Percentiles rank a stretch among this genome's conserved stretches.
Conservation (phyloP, 2,888 invertebrate species). For the Rhamnusium bicolor region DNA sequence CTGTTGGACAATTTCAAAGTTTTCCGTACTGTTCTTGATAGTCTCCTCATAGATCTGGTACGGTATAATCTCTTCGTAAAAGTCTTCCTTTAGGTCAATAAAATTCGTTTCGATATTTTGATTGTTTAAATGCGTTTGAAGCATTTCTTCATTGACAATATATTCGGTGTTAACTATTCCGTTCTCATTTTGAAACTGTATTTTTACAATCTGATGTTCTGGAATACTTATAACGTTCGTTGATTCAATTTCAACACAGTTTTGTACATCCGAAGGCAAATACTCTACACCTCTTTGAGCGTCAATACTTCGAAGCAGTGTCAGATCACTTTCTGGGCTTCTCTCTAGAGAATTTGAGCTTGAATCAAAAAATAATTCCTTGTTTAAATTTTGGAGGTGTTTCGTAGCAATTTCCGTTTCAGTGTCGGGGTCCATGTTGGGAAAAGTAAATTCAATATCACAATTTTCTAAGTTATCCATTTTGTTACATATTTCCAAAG, state of each 20-base stretch:
- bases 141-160: conserved; percentile 62
- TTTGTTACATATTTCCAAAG: conserved; percentile 50
- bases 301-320: conserved; percentile 39
- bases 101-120: conserved; percentile 54
- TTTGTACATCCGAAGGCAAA: conserved; percentile 60
- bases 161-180: conserved; percentile 66
- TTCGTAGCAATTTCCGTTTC: conserved; percentile 56
- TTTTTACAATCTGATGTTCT: conserved; percentile 66
- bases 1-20: conserved; percentile 50
- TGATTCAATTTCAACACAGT: conserved; percentile 63
- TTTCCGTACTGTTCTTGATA: conserved; percentile 44
- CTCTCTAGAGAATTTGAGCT: conserved; percentile 18
- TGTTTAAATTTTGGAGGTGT: conserved; percentile 56
- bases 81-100: conserved; percentile 57
- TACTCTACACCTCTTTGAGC: conserved; percentile 48
- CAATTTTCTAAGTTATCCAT: conserved; percentile 50
- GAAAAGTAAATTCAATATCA: conserved; percentile 45
- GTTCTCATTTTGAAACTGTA: conserved; percentile 65
- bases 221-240: conserved; percentile 62
- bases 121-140: conserved; percentile 38
- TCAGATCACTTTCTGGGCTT: conserved; percentile 38
- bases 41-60: conserved; percentile 53
- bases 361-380: conserved; percentile 42
- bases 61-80: conserved; percentile 61
- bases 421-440: conserved; percentile 47